Percentiles rank a stretch among this genome's conserved stretches.
These are phyloP conservation scores for Hipposideros armiger DNA, from an alignment of 2,113 vertebrate genomes.

Conservation along the genomic window DNA sequence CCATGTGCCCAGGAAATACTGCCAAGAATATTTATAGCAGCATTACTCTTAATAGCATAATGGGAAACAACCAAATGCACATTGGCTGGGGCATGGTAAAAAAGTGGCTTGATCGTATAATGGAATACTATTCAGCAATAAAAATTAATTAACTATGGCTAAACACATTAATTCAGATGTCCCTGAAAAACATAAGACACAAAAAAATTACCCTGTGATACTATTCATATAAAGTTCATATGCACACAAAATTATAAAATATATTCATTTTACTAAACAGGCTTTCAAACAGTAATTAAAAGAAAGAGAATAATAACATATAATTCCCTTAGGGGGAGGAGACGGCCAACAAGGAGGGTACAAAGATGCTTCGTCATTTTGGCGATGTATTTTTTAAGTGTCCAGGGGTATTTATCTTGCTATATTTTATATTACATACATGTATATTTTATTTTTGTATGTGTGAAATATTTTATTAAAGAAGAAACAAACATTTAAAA, in stretches of 20 bases:
- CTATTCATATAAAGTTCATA: background rate
- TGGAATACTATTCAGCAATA: background rate
- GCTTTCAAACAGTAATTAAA: background rate
- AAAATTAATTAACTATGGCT: background rate
- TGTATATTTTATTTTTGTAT: background rate
- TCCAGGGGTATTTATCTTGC: background rate
- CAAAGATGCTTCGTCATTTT: background rate
- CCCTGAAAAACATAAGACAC: background rate
- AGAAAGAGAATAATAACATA: background rate
- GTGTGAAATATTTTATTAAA: background rate
- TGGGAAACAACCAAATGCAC: background rate
- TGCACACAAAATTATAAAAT: background rate
- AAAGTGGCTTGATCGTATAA: background rate
- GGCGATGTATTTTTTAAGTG: background rate
- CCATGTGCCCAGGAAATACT: background rate
- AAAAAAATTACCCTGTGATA: background rate
- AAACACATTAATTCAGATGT: background rate
- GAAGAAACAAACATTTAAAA: background rate
- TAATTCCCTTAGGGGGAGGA: background rate
- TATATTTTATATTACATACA: background rate
- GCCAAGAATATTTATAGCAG: background rate
- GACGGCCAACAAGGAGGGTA: background rate
- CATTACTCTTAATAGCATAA: too few species aligned
- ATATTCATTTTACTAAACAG: conserved; percentile 14
- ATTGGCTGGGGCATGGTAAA: background rate